A percentile compares a stretch with the other conserved stretches of the same genome.
Conservation (phyloP, 53 echinoderm and acorn worm genomes). For the Crossaster papposus region DNA sequence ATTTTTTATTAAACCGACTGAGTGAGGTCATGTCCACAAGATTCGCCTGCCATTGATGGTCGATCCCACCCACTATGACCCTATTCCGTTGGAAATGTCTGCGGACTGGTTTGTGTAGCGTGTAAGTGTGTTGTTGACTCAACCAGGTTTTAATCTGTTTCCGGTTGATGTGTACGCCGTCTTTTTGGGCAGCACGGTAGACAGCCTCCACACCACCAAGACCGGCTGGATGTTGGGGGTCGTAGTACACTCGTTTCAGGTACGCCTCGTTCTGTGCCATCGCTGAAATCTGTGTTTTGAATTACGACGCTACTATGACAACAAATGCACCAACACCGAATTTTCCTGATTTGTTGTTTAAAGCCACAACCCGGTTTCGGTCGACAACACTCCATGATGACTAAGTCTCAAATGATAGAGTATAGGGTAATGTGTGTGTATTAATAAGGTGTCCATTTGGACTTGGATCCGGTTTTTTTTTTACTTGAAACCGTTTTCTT, state of each 20-base stretch:
- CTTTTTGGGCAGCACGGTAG: conserved; percentile 43
- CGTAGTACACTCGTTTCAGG: conserved; percentile 65
- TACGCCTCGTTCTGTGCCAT: conserved; percentile 35
- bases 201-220: conserved; percentile 55
- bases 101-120: conserved; percentile 44
- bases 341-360: not conserved
- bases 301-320: conserved; percentile 49
- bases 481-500: not conserved
- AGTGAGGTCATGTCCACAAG: conserved; percentile 60
- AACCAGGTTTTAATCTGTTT: conserved; percentile 55
- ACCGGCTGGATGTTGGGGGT: conserved; percentile 67
- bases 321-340: conserved; percentile 51
- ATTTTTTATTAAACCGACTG: conserved; percentile 38
- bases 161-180: conserved; percentile 11
- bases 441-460: conserved; percentile 20
- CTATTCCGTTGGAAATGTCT: conserved; percentile 49
- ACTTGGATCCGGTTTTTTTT: not conserved
- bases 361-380: conserved; percentile 7
- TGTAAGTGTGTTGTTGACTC: conserved; percentile 53
- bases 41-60: conserved; percentile 71
- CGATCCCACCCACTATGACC: conserved; percentile 38
- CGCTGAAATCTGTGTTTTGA: not conserved
- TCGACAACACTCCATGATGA: conserved; percentile 66
- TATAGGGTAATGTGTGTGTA: not conserved
- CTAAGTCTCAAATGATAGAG: not conserved